phyloP scores from a whole-genome alignment of 2,113 vertebrate species.

The Craseonycteris thonglongyai region DNA sequence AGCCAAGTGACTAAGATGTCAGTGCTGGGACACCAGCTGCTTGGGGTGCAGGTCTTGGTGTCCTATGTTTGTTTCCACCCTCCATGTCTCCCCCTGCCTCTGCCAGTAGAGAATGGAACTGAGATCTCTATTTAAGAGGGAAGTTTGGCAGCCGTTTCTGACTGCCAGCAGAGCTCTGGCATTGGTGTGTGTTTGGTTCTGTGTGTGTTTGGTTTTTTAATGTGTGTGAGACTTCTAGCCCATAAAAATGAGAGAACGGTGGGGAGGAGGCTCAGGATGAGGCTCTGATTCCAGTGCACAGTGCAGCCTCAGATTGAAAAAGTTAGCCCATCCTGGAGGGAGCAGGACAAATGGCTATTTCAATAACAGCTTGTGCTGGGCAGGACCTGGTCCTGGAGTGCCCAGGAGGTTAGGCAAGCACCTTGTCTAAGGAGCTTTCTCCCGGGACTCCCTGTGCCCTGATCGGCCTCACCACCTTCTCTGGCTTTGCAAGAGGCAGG shows the following conservation, averaged over 20 bases:
- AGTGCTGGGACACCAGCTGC: background rate
- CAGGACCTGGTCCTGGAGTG: background rate
- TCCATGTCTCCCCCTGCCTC: background rate
- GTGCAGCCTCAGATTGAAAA: background rate
- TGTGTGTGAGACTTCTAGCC: conserved; percentile 31
- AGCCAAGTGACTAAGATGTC: background rate
- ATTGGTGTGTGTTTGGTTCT: background rate
- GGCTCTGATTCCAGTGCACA: background rate
- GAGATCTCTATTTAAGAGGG: conserved; percentile 43
- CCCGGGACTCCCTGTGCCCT: background rate
- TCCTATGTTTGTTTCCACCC: background rate
- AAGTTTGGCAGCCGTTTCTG: conserved; percentile 30
- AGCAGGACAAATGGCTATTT: background rate
- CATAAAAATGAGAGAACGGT: background rate
- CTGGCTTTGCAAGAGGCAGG: background rate
- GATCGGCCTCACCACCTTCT: background rate
- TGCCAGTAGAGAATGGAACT: conserved; percentile 18
- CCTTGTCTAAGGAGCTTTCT: background rate
- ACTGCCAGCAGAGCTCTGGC: background rate
- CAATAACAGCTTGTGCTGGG: background rate
- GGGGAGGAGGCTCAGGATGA: background rate
- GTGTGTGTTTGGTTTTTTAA: conserved; percentile 54
- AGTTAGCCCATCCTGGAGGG: background rate
- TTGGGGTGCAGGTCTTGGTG: background rate
- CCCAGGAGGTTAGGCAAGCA: background rate